phyloP scores from a whole-genome alignment of 2,888 invertebrate species.

The Notodonta ziczac region DNA sequence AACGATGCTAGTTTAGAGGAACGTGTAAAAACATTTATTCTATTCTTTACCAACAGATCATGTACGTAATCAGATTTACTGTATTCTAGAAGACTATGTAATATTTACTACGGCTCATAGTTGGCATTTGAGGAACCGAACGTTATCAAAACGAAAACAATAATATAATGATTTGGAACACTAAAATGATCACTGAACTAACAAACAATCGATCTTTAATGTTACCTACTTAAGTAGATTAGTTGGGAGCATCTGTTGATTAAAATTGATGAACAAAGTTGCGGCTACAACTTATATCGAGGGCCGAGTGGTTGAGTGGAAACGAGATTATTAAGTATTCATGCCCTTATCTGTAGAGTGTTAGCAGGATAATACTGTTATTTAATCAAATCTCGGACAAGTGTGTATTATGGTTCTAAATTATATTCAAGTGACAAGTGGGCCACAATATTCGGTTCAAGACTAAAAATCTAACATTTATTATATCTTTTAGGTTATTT shows the following conservation, averaged over 20 bases:
- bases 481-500: too few relatives aligned
- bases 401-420: too few relatives aligned
- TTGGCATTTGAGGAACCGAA: too few relatives aligned
- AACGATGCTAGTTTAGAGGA: too few relatives aligned
- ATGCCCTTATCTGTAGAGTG: not conserved
- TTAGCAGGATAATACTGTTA: not conserved
- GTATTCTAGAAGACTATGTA: too few relatives aligned
- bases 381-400: not conserved
- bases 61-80: too few relatives aligned
- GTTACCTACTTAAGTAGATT: conserved; percentile 30
- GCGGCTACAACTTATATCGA: conserved; percentile 26
- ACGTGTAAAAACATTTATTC: too few relatives aligned
- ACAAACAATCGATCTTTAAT: conserved; percentile 24
- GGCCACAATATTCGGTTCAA: not conserved
- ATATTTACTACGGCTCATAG: too few relatives aligned
- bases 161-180: not conserved
- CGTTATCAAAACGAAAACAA: too few relatives aligned
- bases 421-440: not conserved
- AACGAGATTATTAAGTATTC: not conserved
- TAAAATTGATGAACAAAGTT: conserved; percentile 57
- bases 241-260: conserved; percentile 39
- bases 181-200: not conserved
- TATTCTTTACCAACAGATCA: too few relatives aligned
- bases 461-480: too few relatives aligned
- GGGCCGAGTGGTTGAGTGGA: conserved; percentile 29